phyloP scores from a whole-genome alignment of 2,888 invertebrate species.

The Meteorus colon region DNA sequence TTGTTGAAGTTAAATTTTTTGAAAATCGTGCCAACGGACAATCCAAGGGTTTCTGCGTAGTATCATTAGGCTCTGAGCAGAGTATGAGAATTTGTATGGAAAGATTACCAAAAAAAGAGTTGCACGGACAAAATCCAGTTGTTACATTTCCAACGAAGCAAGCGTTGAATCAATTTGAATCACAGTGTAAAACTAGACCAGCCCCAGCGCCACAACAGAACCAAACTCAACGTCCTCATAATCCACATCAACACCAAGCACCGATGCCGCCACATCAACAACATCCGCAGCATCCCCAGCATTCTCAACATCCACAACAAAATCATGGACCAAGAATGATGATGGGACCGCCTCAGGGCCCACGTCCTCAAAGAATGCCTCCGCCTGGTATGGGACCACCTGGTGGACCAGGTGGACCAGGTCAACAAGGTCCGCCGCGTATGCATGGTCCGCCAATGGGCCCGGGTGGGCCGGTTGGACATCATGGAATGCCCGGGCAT shows the following conservation, averaged over 20 bases:
- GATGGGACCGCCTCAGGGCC: slow-evolving; percentile 76
- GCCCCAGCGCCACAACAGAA: slow-evolving; percentile 83
- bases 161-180: slow-evolving; percentile 87
- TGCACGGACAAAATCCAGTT: slow-evolving; percentile 96
- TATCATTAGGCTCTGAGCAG: slow-evolving; percentile 93
- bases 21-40: slow-evolving; percentile 99
- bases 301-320: slow-evolving; percentile 75
- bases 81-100: slow-evolving; percentile 94
- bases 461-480: slow-evolving; percentile 75
- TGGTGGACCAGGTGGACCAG: slow-evolving; percentile 76
- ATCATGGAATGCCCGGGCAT: slow-evolving; percentile 76
- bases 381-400: slow-evolving; percentile 74
- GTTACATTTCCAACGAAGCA: slow-evolving; percentile 97
- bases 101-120: slow-evolving; percentile 93
- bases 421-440: slow-evolving; percentile 72
- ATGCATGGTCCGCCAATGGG: slow-evolving; percentile 75
- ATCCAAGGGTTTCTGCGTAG: slow-evolving; percentile 98
- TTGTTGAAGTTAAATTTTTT: slow-evolving; percentile 99
- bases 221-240: slow-evolving; percentile 77
- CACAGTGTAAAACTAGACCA: slow-evolving; percentile 92
- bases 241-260: slow-evolving; percentile 75
- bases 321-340: slow-evolving; percentile 76
- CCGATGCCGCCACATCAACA: slow-evolving; percentile 74
- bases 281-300: slow-evolving; percentile 75
- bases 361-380: slow-evolving; percentile 68